phyloP scores from a whole-genome alignment of 2,888 invertebrate species.

The Beris chalybata region DNA sequence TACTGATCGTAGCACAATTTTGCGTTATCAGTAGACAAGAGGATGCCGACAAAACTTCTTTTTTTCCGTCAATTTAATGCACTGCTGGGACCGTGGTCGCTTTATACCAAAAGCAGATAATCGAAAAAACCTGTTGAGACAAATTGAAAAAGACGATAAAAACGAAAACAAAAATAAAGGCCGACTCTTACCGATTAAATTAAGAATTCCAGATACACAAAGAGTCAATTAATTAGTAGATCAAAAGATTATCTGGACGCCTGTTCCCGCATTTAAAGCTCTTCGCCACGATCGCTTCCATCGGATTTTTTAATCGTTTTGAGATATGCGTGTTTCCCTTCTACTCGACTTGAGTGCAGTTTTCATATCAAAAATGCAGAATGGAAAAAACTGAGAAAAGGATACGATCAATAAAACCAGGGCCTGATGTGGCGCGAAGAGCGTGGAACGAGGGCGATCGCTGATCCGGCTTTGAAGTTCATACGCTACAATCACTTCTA shows the following conservation, averaged over 20 bases:
- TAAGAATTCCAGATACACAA: conserved; percentile 46
- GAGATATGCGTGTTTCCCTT: no score
- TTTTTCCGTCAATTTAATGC: no score
- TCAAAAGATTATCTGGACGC: conserved; percentile 51
- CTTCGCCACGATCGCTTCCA: conserved; percentile 9
- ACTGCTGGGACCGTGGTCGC: no score
- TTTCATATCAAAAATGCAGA: neutral
- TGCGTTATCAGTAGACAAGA: no score
- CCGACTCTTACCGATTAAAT: conserved; percentile 14
- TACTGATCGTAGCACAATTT: no score
- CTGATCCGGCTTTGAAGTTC: neutral
- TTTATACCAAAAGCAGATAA: neutral
- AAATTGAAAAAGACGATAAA: neutral
- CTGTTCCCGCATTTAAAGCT: conserved; percentile 12
- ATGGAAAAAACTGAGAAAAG: conserved; percentile 8
- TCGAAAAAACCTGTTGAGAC: conserved; percentile 24
- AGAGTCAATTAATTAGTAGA: conserved; percentile 58
- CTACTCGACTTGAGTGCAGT: conserved; percentile 20
- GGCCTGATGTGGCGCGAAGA: no score
- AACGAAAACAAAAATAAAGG: conserved; percentile 11
- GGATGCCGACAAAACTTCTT: no score
- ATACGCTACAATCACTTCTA: no score
- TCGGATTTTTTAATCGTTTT: no score
- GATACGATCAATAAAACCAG: conserved; percentile 10
- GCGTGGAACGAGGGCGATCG: neutral